Base-by-base conservation (phyloP, 1,140 invertebrate genomes). In the Drosophila pachea region DNA sequence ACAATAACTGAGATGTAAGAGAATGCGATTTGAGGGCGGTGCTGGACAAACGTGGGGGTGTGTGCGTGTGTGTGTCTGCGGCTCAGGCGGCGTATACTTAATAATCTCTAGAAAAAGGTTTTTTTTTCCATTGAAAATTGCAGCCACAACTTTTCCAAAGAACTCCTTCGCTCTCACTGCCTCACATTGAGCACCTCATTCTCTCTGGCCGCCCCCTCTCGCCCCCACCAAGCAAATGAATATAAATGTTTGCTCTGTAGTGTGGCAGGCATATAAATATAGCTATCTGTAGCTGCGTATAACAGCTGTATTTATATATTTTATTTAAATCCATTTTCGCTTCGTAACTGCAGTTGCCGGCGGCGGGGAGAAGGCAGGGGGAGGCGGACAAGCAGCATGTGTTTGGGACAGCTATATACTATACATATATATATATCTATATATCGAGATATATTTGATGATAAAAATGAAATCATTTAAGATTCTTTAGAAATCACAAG, bases 231-330 rank as follows among this genome's bases (percentile, higher is more conserved):
- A 29, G 3, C 12, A n/a, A 7, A 7, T 7, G 31, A 55, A 49
- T 22, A 11, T n/a, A 47, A 47, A 47, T 45, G 16, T 56, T 58
- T 58, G 40, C 33, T 32, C 9, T 9, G 0, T 16, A 47, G 14
- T 36, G 42, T 29, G 14, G 8, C 36, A 29, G 5, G 9, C 31
- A 35, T 9, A 59, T 47, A 29, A 47, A 62, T 61, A 67, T 61
- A 66, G 47, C 56, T 60, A 78, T 69, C 35, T 75, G 67, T 63
- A 73, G 61, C 55, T 69, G 66, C 43, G 56, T 53, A 62, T 43
- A 50, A 70, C 53, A 72, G 76, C 62, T 62, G 81, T 78, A 86
- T 84, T 86, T 86, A 78, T 81, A 79, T 74, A 78, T 86, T 63
- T 76, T 73, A 79, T 76, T 76, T 64, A 74, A 76, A 86, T 86